phyloP scores from a whole-genome alignment of 2,888 invertebrate species.

The Aspidiotus destructor region DNA sequence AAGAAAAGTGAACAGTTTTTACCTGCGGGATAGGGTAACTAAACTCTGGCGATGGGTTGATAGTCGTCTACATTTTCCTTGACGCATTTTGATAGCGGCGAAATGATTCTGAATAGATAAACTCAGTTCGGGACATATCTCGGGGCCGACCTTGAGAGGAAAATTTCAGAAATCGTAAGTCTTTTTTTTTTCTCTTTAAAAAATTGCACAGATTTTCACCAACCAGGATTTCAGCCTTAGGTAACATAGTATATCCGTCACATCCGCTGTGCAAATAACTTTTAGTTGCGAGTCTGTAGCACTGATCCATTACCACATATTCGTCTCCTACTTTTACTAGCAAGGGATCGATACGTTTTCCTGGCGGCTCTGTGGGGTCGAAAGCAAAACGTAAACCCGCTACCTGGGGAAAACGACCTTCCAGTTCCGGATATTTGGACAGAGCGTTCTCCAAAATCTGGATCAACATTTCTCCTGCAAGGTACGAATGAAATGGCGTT shows the following conservation, averaged over 20 bases:
- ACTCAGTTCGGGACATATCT: slow-evolving; percentile 74
- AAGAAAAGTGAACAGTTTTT: slow-evolving; percentile 32
- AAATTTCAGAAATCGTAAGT: background rate
- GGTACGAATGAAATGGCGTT: background rate
- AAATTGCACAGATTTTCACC: slow-evolving; percentile 38
- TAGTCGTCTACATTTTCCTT: slow-evolving; percentile 56
- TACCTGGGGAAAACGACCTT: slow-evolving; percentile 81
- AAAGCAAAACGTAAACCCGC: slow-evolving; percentile 69
- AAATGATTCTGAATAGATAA: slow-evolving; percentile 83
- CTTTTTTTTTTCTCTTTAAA: background rate
- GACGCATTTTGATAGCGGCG: slow-evolving; percentile 69
- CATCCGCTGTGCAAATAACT: slow-evolving; percentile 69
- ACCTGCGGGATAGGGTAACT: slow-evolving; percentile 69
- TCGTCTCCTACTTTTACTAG: slow-evolving; percentile 77
- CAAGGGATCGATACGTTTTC: slow-evolving; percentile 58
- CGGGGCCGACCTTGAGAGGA: slow-evolving; percentile 60
- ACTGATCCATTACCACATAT: slow-evolving; percentile 59
- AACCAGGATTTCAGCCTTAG: slow-evolving; percentile 62
- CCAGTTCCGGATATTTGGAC: slow-evolving; percentile 72
- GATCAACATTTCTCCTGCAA: slow-evolving; percentile 54
- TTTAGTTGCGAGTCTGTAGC: slow-evolving; percentile 70
- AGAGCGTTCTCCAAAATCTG: slow-evolving; percentile 75
- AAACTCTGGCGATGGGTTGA: slow-evolving; percentile 78
- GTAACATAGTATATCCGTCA: slow-evolving; percentile 76
- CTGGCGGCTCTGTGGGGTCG: slow-evolving; percentile 59